These are phyloP conservation scores for Lordiphosa clarofinis DNA, from an alignment of 1,140 invertebrate genomes.

Conservation along the genomic window DNA sequence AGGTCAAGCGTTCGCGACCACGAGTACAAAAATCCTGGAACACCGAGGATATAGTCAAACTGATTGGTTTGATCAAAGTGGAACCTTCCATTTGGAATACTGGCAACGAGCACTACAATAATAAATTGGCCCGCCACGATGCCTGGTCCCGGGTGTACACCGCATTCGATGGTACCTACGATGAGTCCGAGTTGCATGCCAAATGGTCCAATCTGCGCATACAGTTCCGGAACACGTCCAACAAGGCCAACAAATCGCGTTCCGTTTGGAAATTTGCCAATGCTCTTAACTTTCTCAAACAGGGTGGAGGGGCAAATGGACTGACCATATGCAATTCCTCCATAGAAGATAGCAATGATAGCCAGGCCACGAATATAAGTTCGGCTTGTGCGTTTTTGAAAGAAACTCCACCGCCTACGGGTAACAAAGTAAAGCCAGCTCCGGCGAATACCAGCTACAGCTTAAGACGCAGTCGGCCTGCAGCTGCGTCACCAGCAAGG, in stretches of 20 bases:
- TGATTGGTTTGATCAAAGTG: background rate
- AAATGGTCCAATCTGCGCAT: conserved; percentile 6
- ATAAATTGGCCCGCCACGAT: background rate
- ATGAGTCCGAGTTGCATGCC: background rate
- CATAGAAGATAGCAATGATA: conserved; percentile 9
- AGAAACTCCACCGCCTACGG: background rate
- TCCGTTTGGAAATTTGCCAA: conserved; percentile 7
- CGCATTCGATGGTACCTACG: background rate
- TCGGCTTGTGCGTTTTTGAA: background rate
- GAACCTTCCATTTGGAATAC: conserved; percentile 6
- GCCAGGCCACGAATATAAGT: background rate
- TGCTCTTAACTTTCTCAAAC: background rate
- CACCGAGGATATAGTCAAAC: background rate
- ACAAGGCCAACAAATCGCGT: background rate
- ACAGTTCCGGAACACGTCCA: background rate
- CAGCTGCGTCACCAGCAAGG: background rate
- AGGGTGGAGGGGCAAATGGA: background rate
- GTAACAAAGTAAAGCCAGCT: background rate
- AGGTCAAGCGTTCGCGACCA: background rate
- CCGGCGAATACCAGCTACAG: background rate
- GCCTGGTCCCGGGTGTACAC: conserved; percentile 2
- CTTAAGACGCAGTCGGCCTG: background rate
- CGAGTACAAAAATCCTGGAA: conserved; percentile 4
- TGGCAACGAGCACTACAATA: background rate
- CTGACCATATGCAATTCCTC: background rate